These are phyloP conservation scores for Apolygus lucorum DNA, from an alignment of 1,140 invertebrate genomes.

Conservation along the genomic window DNA sequence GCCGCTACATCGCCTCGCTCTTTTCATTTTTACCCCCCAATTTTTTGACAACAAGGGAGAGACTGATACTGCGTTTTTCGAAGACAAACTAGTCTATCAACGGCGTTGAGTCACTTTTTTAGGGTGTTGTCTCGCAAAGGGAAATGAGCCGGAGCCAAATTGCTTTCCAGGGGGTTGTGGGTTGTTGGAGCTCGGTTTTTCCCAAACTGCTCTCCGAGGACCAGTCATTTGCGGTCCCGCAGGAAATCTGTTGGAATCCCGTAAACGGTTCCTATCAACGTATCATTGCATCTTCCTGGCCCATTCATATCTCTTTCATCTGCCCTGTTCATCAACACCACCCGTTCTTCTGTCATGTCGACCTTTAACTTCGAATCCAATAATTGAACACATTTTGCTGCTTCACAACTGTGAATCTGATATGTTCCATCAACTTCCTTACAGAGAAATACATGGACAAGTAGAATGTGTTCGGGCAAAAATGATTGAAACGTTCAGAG, in stretches of 20 bases:
- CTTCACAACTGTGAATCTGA: too few species aligned
- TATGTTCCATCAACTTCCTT: too few species aligned
- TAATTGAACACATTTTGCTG: too few species aligned
- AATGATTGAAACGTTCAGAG: too few species aligned
- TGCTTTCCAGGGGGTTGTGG: background rate
- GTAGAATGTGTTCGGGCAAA: too few species aligned
- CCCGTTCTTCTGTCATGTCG: too few species aligned
- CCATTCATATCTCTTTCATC: too few species aligned
- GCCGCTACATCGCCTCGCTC: background rate
- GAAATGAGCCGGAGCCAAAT: background rate
- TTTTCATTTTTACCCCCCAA: background rate
- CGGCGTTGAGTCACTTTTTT: background rate
- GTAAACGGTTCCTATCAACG: too few species aligned
- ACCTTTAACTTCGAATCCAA: too few species aligned
- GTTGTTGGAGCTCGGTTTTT: background rate
- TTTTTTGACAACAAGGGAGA: background rate
- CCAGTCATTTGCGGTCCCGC: background rate
- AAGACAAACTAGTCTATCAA: background rate
- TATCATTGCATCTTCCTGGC: too few species aligned
- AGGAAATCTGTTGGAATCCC: background rate
- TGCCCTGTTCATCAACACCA: too few species aligned
- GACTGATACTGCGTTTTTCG: background rate
- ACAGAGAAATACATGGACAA: too few species aligned
- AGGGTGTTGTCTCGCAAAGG: background rate
- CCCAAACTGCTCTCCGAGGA: background rate